Base-by-base conservation (phyloP, 2,797 vertebrate genomes). In the Acrossocheilus wenchowensis region DNA sequence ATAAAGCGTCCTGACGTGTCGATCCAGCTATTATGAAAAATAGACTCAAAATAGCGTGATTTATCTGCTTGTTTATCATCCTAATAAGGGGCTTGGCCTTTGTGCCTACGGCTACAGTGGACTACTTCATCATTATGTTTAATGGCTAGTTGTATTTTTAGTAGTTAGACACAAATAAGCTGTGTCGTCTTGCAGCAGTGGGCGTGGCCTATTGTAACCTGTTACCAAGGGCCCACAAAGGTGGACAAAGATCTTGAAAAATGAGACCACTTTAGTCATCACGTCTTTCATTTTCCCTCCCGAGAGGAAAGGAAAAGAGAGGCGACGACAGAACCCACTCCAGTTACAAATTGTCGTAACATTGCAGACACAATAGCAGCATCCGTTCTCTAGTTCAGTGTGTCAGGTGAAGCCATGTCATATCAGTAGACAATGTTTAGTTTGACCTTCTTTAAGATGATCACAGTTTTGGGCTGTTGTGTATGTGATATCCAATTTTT, bases 1-100 rank as follows among this genome's bases (percentile, higher is more conserved):
- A 91, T 90, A 91, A 92, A 89, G 90, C 90, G 77, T 87, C 91
- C 81, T 90, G 88, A 89, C 80, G 85, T 81, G 91, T 91, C 23
- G 88, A 94, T 92, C 84, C 74, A 78, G 82, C 77, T 57, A 78
- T 78, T 72, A 60, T 36, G 74, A 84, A 71, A 23, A 19, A 71
- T 73, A 80, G 71, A 30, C 71, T 41, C 81, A 74, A 85, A 85
- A 85, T 88, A 82, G 77, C 52, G 5, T 84, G 78, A 88, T 83
- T 82, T 45, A 68, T 84, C 73, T 77, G 54, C 60, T 74, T 78
- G 68, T 86, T 66, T 74, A 50, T 86, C 72, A 30, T 81, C 45
- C 57, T 66, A 81, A 52, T 75, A 81, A 66, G 17, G 11, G 57
- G 57, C 43, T 64, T 86, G 78, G 71, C 78, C 71, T 81, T 66